Evolutionary conservation across 1,140 invertebrate genomes (phyloP), one percentile per base, ranked within the genome.

Genomic region (Bombus affinis): DNA sequence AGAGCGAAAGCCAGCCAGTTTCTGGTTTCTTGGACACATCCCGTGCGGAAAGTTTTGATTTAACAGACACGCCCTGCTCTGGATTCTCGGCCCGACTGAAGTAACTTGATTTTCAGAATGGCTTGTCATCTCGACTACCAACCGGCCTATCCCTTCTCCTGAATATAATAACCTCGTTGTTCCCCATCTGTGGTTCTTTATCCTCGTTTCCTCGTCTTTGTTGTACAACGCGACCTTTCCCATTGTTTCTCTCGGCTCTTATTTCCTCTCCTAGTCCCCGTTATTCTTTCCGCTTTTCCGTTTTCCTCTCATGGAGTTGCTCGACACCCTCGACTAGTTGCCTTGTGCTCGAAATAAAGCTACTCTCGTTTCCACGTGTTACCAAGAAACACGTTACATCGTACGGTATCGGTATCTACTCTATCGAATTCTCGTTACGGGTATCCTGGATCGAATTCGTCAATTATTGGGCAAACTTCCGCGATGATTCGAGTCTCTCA

Each of bases 31-130:
- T 84, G 88, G 88, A 92, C 89, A 90, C 74, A 90, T 92, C 87
- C 85, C 77, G 73, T 70, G 85, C 89, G 88, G 91, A 93, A 93
- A 93, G 89, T 93, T 93, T 93, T 91, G 92, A 93, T 93, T 93
- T 91, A 93, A 83, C 89, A 88, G 89, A 89, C 88, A 88, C 85
- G 85, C 75, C 79, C 35, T 73, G 79, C 75, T 80, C 86, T 72
- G 39, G 62, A 81, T 68, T 79, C 32, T 82, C 83, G 84, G 79
- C 66, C 86, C 82, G 83, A 88, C 44, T 80, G 70, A 86, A 87
- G 85, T 90, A 91, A 92, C 87, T 91, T 79, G 73, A 91, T 92
- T 91, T 91, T 90, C 81, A 62, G 85, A 88, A 87, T 81, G 82
- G 86, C 79, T 80, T 83, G 83, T 90, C 88, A 86, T 92, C 86